Evolutionary conservation across 2,113 vertebrate species (phyloP), one percentile per base, ranked within the genome.

Genomic region (Elephas maximus): DNA sequence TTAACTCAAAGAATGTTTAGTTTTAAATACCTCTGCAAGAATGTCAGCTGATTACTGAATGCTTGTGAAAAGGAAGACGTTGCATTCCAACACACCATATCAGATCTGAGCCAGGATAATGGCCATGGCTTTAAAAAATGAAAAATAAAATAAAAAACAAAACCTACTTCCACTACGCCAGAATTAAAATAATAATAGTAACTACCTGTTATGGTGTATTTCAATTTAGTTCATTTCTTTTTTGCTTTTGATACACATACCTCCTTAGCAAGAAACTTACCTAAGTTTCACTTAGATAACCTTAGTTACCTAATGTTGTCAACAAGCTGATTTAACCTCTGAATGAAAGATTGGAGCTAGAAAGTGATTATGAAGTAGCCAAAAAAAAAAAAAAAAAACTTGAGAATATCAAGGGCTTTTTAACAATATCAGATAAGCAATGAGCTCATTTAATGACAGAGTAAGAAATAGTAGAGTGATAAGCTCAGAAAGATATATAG

Each of bases 371-470:
- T 0, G 79, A 98, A 97, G 88, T 79, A 98, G 53, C 96, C 88
- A 94, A 97, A 97, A 97, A 97, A 23, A 97, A n/a, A 97, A 97
- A 97, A 23, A 95, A 97, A 97, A 93, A 98, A 96, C 79, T 0
- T 7, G 91, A 69, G 97, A 97, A 98, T 97, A 82, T 84, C 45
- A 97, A 98, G 90, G 69, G 45, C 74, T 93, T 94, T 97, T 90
- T 85, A 97, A 96, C 79, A 97, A 95, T 96, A 97, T 96, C 83
- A 95, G 90, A 95, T 97, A 97, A 97, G 79, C 97, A 98, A 97
- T 95, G 33, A 98, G n/a, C 76, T 97, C 83, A 96, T 97, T 98
- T 96, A 96, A 80, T 83, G 76, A 86, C 78, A 62, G 82, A 97
- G 96, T 94, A 92, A 97, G 90, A 98, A 62, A 82, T 37, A 81